These are phyloP conservation scores for Aspidoscelis tigris DNA, from an alignment of 2,113 vertebrate species.

Conservation along the genomic window DNA sequence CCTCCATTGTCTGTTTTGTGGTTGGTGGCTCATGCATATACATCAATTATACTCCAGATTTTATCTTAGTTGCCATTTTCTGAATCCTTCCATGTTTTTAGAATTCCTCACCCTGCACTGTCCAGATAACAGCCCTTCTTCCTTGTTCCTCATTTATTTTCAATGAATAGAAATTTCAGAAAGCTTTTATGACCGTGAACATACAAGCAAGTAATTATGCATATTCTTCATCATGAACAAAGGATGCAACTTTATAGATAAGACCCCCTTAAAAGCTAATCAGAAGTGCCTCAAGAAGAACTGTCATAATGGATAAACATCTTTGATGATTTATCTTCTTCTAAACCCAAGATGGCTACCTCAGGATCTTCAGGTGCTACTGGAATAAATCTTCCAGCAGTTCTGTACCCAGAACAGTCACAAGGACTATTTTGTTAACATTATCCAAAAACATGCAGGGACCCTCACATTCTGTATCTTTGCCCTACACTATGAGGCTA, in stretches of 20 bases:
- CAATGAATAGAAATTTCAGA: background rate
- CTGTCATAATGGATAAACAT: background rate
- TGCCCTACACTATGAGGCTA: background rate
- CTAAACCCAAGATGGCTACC: background rate
- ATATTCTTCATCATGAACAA: background rate
- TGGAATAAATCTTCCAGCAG: background rate
- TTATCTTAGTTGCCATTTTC: conserved; percentile 16
- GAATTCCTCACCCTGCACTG: background rate
- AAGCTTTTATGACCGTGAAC: background rate
- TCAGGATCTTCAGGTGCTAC: background rate
- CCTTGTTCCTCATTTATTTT: background rate
- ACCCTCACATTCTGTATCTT: background rate
- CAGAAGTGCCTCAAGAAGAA: background rate
- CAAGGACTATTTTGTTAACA: too few species aligned
- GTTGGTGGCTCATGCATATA: conserved; percentile 23
- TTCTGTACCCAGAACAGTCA: too few species aligned
- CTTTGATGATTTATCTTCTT: background rate
- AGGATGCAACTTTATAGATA: background rate
- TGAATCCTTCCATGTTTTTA: background rate
- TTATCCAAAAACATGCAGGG: background rate
- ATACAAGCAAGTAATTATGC: background rate
- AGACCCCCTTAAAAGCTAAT: background rate
- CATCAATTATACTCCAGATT: conserved; percentile 11
- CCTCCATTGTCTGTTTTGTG: conserved; percentile 16
- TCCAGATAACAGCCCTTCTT: background rate